These are phyloP conservation scores for Lanistes nyassanus DNA, from an alignment of 1,140 invertebrate species.

Conservation along the genomic window DNA sequence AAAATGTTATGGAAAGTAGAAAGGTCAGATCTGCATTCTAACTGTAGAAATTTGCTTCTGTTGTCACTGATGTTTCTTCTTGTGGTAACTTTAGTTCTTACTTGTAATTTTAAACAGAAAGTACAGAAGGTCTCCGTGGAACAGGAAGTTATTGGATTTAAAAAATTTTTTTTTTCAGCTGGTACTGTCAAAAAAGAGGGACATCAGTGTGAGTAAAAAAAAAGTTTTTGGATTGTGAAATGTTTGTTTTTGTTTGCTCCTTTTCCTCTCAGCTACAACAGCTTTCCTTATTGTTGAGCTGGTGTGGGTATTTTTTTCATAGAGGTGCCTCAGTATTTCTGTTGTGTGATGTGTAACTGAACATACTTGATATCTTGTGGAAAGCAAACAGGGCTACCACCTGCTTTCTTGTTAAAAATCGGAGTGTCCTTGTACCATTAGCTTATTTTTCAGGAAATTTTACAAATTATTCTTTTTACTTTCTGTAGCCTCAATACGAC, in stretches of 20 bases:
- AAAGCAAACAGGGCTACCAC: neutral
- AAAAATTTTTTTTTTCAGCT: constrained; percentile 66
- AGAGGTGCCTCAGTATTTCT: no score
- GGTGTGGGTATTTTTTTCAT: no score
- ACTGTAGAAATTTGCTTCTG: no score
- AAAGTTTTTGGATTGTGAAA: neutral
- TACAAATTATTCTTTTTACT: constrained; percentile 19
- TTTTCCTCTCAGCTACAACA: no score
- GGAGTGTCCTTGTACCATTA: neutral
- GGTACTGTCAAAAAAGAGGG: constrained; percentile 99
- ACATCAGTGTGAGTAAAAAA: constrained; percentile 76
- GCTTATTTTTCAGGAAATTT: neutral
- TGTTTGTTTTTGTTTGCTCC: no score
- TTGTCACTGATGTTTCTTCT: neutral
- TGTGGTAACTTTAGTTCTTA: constrained; percentile 6
- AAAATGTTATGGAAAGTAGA: no score
- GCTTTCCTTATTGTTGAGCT: no score
- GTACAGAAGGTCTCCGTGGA: no score
- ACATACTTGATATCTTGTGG: no score
- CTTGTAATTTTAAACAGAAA: neutral
- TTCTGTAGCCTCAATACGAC: constrained; percentile 86
- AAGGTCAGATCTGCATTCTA: no score
- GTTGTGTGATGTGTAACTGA: no score
- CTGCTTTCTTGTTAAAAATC: neutral
- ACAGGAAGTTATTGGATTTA: neutral